phyloP scores from a whole-genome alignment of 2,113 vertebrate genomes.

The Pelvicachromis taeniatus region DNA sequence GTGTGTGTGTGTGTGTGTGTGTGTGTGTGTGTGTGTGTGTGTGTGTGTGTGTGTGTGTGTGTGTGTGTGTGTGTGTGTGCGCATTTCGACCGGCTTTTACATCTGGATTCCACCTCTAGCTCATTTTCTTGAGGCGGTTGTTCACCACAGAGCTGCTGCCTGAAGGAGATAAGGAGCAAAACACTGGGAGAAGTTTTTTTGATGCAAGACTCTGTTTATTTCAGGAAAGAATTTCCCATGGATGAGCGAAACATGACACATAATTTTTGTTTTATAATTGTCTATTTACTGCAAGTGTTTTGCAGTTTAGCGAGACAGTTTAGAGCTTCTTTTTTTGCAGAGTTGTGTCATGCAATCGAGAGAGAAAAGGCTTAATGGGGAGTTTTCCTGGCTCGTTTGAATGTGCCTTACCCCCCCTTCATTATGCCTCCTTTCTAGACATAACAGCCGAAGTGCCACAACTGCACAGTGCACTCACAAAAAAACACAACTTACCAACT shows the following conservation, averaged over 20 bases:
- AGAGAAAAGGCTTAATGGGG: not conserved
- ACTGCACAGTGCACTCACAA: not conserved
- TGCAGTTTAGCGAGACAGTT: constrained; percentile 7
- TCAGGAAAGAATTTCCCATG: not conserved
- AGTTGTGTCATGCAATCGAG: not conserved
- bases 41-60: not conserved
- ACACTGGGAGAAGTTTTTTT: not conserved
- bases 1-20: not conserved
- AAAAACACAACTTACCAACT: constrained; percentile 42
- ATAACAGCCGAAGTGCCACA: constrained; percentile 28
- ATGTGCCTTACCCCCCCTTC: constrained; percentile 9
- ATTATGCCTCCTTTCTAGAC: constrained; percentile 44
- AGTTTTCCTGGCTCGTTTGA: constrained; percentile 12
- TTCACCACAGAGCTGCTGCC: constrained; percentile 5
- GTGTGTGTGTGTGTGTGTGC: not conserved
- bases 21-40: no score
- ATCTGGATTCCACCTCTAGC: constrained; percentile 22
- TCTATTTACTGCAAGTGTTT: constrained; percentile 9
- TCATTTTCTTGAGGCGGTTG: constrained; percentile 5
- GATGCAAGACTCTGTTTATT: not conserved
- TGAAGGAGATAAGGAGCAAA: not conserved
- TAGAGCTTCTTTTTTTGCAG: not conserved
- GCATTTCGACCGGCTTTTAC: constrained; percentile 5
- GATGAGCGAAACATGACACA: not conserved
- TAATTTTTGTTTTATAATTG: not conserved